These are phyloP conservation scores for Astyanax mexicanus DNA, from an alignment of 2,797 vertebrate genomes.

Conservation along the genomic window DNA sequence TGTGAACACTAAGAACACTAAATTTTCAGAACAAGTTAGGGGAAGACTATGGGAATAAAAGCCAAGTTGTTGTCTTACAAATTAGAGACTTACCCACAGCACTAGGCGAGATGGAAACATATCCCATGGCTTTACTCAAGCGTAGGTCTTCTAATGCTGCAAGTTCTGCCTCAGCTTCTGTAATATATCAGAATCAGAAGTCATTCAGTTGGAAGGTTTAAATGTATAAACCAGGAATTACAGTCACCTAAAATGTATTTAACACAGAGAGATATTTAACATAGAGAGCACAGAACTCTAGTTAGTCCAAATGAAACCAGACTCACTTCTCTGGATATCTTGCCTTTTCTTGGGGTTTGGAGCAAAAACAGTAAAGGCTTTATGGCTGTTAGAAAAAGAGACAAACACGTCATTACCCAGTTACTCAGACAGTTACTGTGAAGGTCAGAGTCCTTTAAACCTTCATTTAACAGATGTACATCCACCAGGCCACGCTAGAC, in stretches of 20 bases:
- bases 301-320: background rate
- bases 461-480: background rate
- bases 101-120: constrained; percentile 73
- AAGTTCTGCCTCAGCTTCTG: constrained; percentile 76
- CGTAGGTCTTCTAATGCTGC: constrained; percentile 71
- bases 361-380: constrained; percentile 75
- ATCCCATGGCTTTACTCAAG: constrained; percentile 71
- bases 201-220: background rate
- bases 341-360: constrained; percentile 71
- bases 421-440: constrained; percentile 1
- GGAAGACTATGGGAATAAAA: too few relatives aligned
- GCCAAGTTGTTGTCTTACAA: background rate
- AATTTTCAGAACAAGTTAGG: background rate
- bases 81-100: constrained; percentile 69
- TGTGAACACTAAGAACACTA: background rate
- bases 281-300: background rate
- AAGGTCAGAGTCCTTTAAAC: constrained; percentile 10
- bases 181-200: constrained; percentile 49
- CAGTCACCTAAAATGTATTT: too few relatives aligned
- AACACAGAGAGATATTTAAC: too few relatives aligned
- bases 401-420: background rate
- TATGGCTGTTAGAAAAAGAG: constrained; percentile 62
- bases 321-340: constrained; percentile 76
- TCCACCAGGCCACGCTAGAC: constrained; percentile 42
- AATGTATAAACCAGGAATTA: background rate